Evolutionary conservation across 2,888 invertebrate species (phyloP), one percentile per base, ranked within the genome.

Genomic region (Sericinus montela): DNA sequence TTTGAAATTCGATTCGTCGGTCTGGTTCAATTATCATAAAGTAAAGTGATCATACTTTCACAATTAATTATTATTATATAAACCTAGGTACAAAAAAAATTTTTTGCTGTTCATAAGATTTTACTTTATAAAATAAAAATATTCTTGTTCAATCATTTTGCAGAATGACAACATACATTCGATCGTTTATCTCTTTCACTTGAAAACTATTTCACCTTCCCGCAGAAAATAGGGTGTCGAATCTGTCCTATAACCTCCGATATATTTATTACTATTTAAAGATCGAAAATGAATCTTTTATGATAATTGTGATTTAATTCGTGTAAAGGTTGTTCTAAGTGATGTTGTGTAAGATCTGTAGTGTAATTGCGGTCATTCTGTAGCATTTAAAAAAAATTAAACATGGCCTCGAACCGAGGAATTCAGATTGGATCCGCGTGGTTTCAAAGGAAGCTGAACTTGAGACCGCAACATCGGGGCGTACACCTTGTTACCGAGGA

Each of bases 401-500:
- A 91, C 92, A 95, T 95, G 95, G 95, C 94, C 92, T 95, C 95
- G 89, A 94, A 94, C 90, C 91, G 94, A 91, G 96, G 96, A 87
- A 94, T 97, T 89, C 97, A 97, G 92, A 95, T 95, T 82, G 97
- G 97, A 89, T 96, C 97, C 85, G 97, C 97, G 90, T 98, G 98
- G 98, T 97, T 97, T 92, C 98, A 98, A 91, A 94, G 96, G 90
- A 97, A 97, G 91, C 94, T 98, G 84, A 96, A 97, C 90, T 92
- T 98, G 86, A 92, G 97, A 86, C 97, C 98, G 73, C 97, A 97
- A 89, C 97, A 97, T 89, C 92, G 98, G 80, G 98, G 98, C 75
- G 97, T 98, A 79, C 98, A 98, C 91, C 92, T 98, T 73, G 97
- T 98, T 70, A 97, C 98, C 61, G 98, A 98, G 88, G 98, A 98